phyloP scores from a whole-genome alignment of 2,888 invertebrate species.

The Psylliodes chrysocephalus region DNA sequence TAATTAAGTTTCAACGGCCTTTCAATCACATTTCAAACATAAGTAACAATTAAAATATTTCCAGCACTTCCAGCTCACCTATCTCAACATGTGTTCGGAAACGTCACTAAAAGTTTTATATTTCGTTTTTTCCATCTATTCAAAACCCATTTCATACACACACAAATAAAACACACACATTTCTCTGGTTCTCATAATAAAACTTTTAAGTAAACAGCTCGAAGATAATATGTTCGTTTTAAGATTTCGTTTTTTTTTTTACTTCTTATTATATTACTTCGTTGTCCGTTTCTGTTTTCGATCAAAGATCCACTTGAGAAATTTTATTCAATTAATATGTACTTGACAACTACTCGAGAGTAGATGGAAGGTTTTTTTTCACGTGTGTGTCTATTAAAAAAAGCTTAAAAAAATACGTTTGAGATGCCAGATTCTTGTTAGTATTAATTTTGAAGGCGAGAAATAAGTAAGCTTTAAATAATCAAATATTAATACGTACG shows the following conservation, averaged over 20 bases:
- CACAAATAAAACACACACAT: conserved; percentile 11
- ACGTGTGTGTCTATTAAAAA: not conserved
- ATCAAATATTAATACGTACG: too few relatives aligned
- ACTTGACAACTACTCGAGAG: conserved; percentile 36
- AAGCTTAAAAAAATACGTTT: not conserved
- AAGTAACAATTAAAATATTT: too few relatives aligned
- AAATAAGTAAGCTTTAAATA: too few relatives aligned
- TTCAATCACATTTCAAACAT: too few relatives aligned
- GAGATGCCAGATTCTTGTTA: too few relatives aligned
- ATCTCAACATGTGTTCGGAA: conserved; percentile 41
- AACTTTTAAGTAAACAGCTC: conserved; percentile 44
- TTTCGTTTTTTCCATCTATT: conserved; percentile 26
- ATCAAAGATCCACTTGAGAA: conserved; percentile 44
- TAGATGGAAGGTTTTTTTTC: not conserved
- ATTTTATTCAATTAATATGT: conserved; percentile 44
- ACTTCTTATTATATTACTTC: conserved; percentile 10
- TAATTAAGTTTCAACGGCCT: too few relatives aligned
- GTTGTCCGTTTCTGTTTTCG: conserved; percentile 34
- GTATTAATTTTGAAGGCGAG: too few relatives aligned
- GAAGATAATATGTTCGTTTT: conserved; percentile 28
- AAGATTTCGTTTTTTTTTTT: conserved; percentile 17
- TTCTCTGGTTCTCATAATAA: conserved; percentile 46
- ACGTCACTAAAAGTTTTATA: conserved; percentile 31
- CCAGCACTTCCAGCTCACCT: too few relatives aligned
- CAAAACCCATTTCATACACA: conserved; percentile 9